Evolutionary conservation across 2,113 vertebrate species (phyloP).

Genomic region (Ailurus styani): DNA sequence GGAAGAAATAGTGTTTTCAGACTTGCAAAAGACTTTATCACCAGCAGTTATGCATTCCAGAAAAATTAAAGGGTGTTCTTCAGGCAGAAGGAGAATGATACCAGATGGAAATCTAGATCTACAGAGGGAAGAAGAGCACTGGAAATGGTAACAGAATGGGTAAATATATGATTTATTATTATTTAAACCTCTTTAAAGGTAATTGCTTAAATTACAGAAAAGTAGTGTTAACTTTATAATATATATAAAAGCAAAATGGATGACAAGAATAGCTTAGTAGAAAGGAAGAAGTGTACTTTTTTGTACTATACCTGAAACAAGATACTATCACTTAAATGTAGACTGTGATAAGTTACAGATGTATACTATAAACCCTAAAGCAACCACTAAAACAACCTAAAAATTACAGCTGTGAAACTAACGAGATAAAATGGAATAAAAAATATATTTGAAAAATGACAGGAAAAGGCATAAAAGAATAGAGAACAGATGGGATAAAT

Average conservation of each 20-base stretch:
- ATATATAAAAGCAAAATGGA: not conserved
- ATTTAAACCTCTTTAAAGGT: not conserved
- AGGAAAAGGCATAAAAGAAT: not conserved
- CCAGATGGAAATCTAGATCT: not conserved
- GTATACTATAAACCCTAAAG: not conserved
- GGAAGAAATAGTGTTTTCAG: not conserved
- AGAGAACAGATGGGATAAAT: not conserved
- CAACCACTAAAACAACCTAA: not conserved
- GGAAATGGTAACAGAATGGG: not conserved
- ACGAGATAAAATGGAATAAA: not conserved
- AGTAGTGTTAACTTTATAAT: not conserved
- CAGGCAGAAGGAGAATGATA: not conserved
- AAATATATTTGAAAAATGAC: not conserved
- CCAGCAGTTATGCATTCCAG: too few species aligned
- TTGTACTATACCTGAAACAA: not conserved
- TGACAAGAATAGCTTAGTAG: not conserved
- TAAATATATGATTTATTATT: not conserved
- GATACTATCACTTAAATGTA: not conserved
- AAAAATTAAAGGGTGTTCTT: not conserved
- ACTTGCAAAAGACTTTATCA: not conserved
- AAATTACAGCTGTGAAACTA: not conserved
- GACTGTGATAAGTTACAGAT: not conserved
- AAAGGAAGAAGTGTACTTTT: not conserved
- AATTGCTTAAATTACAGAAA: not conserved
- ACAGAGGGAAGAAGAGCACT: not conserved